phyloP scores from a whole-genome alignment of 2,113 vertebrate genomes.

The Leuciscus idus region DNA sequence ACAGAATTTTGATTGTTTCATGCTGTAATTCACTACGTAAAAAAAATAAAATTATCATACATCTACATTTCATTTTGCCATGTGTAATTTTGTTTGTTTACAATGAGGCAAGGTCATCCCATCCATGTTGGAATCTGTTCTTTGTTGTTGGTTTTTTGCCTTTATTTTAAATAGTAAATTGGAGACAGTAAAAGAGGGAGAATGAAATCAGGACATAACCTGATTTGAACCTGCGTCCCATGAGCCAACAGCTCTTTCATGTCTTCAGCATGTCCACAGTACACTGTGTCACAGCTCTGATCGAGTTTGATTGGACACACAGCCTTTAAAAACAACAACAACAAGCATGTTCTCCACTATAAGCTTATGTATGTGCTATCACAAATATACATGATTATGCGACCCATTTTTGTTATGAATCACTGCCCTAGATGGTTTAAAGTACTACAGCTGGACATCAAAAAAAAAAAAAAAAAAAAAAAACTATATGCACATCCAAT shows the following conservation, averaged over 20 bases:
- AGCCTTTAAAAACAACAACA: neutral
- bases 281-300: neutral
- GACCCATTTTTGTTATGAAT: neutral
- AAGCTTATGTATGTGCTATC: neutral
- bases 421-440: neutral
- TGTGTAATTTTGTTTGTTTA: too few species aligned
- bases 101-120: too few species aligned
- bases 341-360: neutral
- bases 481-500: neutral
- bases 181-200: too few species aligned
- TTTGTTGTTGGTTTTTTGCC: neutral
- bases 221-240: neutral
- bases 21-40: neutral
- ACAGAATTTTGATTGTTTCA: neutral
- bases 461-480: too few species aligned
- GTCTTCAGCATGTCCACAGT: neutral
- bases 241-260: neutral
- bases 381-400: neutral
- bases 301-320: neutral
- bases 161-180: neutral
- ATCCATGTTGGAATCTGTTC: too few species aligned
- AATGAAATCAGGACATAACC: neutral
- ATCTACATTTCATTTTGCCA: too few species aligned
- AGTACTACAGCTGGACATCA: neutral
- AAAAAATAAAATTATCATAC: neutral